A percentile compares a stretch with the other conserved stretches of the same genome.
Evolutionary conservation across 1,140 invertebrate genomes (phyloP).

Genomic region (Plectrocnemia conspersa): DNA sequence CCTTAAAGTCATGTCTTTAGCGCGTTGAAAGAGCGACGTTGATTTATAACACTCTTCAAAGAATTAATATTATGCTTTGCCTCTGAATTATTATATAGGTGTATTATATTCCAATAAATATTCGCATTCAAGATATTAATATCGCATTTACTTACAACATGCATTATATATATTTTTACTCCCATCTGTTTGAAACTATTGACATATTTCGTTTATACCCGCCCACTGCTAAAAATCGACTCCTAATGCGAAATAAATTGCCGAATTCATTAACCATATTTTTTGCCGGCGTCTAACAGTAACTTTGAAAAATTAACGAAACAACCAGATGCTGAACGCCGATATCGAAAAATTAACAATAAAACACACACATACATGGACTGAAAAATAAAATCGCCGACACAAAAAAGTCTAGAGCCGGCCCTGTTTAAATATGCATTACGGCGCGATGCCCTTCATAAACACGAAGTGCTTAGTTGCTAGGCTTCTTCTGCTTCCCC

Average conservation of each 20-base stretch:
- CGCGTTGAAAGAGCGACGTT: no score
- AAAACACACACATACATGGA: neutral
- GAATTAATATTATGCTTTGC: no score
- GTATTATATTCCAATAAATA: no score
- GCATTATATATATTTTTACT: no score
- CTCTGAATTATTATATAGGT: no score
- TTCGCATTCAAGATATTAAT: no score
- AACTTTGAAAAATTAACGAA: slow-evolving; percentile 13
- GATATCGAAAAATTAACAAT: neutral
- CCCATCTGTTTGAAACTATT: no score
- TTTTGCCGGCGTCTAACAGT: slow-evolving; percentile 3
- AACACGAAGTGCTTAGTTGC: slow-evolving; percentile 16
- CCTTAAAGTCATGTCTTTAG: no score
- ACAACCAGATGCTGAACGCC: neutral
- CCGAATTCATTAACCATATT: slow-evolving; percentile 23
- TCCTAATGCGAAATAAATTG: slow-evolving; percentile 25
- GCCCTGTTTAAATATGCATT: slow-evolving; percentile 34
- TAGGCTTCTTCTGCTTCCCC: slow-evolving; percentile 12
- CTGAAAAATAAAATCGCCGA: neutral
- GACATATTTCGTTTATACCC: no score
- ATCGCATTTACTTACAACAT: no score
- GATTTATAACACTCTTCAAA: no score
- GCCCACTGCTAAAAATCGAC: no score
- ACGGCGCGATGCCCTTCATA: slow-evolving; percentile 22
- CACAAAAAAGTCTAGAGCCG: slow-evolving; percentile 24